A percentile compares a stretch with the other conserved stretches of the same genome.
Evolutionary conservation across 2,888 invertebrate species (phyloP).

Genomic region (Tipula vernalis): DNA sequence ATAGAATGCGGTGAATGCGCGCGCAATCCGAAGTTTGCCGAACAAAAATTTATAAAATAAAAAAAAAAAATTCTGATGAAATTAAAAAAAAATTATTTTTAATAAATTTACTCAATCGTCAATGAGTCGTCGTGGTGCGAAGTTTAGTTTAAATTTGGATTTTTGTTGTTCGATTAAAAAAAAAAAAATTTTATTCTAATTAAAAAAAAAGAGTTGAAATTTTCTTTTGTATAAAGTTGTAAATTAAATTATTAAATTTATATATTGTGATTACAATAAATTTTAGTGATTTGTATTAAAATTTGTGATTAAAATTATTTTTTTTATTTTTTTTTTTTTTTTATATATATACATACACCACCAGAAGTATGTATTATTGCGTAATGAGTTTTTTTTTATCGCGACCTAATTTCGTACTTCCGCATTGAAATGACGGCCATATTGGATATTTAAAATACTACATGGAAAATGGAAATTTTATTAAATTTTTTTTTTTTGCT

Average conservation of each 20-base stretch:
- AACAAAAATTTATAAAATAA: neutral
- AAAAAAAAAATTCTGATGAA: neutral
- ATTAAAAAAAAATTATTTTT: neutral
- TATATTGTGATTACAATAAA: neutral
- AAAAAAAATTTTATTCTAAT: neutral
- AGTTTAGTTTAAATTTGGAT: neutral
- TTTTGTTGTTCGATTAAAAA: neutral
- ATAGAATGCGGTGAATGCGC: constrained; percentile 6
- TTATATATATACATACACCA: too few species aligned
- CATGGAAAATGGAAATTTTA: neutral
- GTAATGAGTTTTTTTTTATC: constrained; percentile 15
- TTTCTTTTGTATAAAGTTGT: neutral
- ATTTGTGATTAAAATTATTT: neutral
- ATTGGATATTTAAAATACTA: neutral
- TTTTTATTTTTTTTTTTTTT: neutral
- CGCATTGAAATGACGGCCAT: constrained; percentile 17
- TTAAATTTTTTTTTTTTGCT: neutral
- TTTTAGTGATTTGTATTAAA: neutral
- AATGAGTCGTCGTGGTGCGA: neutral
- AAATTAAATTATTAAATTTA: neutral
- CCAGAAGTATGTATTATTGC: neutral
- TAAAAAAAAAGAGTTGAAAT: neutral
- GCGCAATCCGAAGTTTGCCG: constrained; percentile 5
- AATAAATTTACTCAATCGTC: neutral
- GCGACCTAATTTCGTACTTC: constrained; percentile 24